phyloP scores from a whole-genome alignment of 1,140 invertebrate species.

The Portunus trituberculatus region DNA sequence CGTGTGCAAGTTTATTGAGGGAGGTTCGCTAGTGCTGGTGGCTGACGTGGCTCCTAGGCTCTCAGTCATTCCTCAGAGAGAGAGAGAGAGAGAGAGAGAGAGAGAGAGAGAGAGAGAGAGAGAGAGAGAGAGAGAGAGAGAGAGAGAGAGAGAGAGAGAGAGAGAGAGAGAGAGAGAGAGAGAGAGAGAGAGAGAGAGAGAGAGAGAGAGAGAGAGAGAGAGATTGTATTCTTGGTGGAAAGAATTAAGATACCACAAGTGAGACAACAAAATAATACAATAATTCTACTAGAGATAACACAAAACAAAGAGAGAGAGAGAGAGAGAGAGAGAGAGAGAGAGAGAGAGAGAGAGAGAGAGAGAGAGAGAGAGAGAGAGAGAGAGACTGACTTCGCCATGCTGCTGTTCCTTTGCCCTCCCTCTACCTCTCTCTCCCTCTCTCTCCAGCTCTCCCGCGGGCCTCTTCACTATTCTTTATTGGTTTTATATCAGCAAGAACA shows the following conservation, averaged over 20 bases:
- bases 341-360: too few relatives aligned
- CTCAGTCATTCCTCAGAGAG: background rate
- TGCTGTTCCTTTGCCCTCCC: background rate
- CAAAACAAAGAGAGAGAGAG: background rate
- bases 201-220: slow-evolving; percentile 2
- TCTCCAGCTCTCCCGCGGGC: background rate
- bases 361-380: too few relatives aligned
- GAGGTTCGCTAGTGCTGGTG: slow-evolving; percentile 37
- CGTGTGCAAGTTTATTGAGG: slow-evolving; percentile 44
- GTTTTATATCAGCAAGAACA: slow-evolving; percentile 44
- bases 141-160: background rate
- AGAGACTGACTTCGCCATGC: too few relatives aligned
- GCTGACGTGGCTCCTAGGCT: background rate
- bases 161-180: slow-evolving; percentile 2
- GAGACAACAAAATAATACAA: too few relatives aligned
- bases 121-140: background rate
- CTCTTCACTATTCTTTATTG: slow-evolving; percentile 44
- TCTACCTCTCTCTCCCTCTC: slow-evolving; percentile 2
- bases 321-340: background rate
- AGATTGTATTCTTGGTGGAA: too few relatives aligned
- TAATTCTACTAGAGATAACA: too few relatives aligned
- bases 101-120: background rate
- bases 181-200: background rate
- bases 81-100: background rate
- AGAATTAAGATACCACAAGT: too few relatives aligned